phyloP scores from a whole-genome alignment of 37 sponge, comb jelly and placozoan genomes.

The Beroe ovata region DNA sequence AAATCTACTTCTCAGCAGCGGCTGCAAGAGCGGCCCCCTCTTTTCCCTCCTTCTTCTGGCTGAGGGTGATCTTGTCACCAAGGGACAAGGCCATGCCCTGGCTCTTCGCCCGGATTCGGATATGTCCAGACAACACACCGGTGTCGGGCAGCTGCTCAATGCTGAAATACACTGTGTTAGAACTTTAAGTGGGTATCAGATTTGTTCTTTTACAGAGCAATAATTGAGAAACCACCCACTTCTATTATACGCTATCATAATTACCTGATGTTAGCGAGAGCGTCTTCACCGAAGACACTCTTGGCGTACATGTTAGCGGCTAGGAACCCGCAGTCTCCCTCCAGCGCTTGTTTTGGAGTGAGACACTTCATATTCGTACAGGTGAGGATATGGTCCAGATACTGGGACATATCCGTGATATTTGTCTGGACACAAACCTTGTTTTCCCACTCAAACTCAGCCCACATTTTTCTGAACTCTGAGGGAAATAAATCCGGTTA shows the following conservation, averaged over 20 bases:
- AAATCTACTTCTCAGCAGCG: not conserved
- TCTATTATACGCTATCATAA: no score
- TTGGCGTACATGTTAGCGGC: constrained; percentile 98
- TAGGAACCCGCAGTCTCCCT: constrained; percentile 94
- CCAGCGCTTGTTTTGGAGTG: constrained; percentile 93
- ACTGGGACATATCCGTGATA: constrained; percentile 78
- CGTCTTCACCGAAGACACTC: constrained; percentile 98
- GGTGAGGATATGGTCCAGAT: constrained; percentile 82
- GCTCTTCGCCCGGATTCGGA: constrained; percentile 95
- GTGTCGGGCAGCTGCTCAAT: constrained; percentile 74
- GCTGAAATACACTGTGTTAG: constrained; percentile 24
- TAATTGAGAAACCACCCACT: no score
- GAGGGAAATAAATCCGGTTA: no score
- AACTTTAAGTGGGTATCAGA: not conserved
- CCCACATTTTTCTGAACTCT: constrained; percentile 99
- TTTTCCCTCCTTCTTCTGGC: constrained; percentile 77
- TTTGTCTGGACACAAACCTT: constrained; percentile 92
- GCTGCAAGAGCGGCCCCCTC: not conserved
- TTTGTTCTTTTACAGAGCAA: no score
- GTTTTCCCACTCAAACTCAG: constrained; percentile 99
- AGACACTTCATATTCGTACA: constrained; percentile 96
- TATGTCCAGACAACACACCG: constrained; percentile 84
- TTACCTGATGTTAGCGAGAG: constrained; percentile 88
- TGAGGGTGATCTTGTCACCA: constrained; percentile 96
- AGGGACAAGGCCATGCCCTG: constrained; percentile 98